A percentile compares a stretch with the other conserved stretches of the same genome.
These are phyloP conservation scores for Adelges cooleyi DNA, from an alignment of 1,140 invertebrate species.

Conservation along the genomic window DNA sequence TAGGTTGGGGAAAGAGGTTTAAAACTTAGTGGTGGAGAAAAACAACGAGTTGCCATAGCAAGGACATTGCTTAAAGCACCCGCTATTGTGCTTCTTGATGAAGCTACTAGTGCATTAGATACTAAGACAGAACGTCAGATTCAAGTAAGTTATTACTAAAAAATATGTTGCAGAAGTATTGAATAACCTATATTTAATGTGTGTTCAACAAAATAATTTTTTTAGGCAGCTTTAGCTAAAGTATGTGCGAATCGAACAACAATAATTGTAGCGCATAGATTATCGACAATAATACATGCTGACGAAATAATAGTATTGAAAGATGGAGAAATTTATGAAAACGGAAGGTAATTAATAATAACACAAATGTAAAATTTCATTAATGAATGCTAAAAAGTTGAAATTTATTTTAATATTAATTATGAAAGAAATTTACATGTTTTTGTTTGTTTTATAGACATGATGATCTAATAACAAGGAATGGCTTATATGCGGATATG, in stretches of 20 bases:
- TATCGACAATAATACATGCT: slow-evolving; percentile 87
- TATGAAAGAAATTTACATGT: not conserved
- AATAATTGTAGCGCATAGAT: slow-evolving; percentile 80
- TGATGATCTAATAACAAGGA: slow-evolving; percentile 30
- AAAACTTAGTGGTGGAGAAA: slow-evolving; percentile 76
- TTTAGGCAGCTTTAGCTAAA: slow-evolving; percentile 53
- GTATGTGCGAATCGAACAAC: slow-evolving; percentile 79
- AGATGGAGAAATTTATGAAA: slow-evolving; percentile 82
- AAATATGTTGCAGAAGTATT: not conserved
- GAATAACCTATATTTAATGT: not conserved
- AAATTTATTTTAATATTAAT: too few relatives aligned
- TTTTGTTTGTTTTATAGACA: slow-evolving; percentile 24
- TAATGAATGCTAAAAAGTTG: too few relatives aligned
- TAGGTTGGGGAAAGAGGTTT: slow-evolving; percentile 69
- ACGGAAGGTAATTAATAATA: slow-evolving; percentile 56
- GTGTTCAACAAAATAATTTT: slow-evolving; percentile 29
- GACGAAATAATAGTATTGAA: slow-evolving; percentile 84
- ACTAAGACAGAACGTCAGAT: slow-evolving; percentile 76
- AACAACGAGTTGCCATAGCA: slow-evolving; percentile 87
- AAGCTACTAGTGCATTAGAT: slow-evolving; percentile 77
- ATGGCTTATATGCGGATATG: slow-evolving; percentile 31
- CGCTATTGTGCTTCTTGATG: slow-evolving; percentile 74
- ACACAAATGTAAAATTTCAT: not conserved
- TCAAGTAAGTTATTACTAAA: slow-evolving; percentile 40
- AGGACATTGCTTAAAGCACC: slow-evolving; percentile 80